phyloP scores from a whole-genome alignment of 2,113 vertebrate genomes.

The Willisornis vidua region DNA sequence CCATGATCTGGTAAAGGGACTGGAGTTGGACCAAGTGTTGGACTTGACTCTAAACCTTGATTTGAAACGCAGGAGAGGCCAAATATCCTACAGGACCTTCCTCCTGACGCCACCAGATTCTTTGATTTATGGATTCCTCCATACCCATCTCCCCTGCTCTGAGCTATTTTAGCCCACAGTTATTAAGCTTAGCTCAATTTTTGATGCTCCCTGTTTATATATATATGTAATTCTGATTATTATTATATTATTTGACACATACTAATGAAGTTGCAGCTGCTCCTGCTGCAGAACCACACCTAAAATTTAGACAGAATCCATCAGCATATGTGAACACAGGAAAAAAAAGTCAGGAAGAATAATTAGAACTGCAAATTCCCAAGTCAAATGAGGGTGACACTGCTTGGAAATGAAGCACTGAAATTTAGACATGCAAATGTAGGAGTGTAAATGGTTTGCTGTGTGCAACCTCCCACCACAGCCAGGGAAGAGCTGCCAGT shows the following conservation, averaged over 20 bases:
- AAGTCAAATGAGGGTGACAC: background rate
- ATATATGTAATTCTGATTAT: background rate
- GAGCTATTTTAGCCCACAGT: background rate
- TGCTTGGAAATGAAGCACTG: background rate
- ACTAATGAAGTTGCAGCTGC: background rate
- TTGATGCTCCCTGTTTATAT: accelerated
- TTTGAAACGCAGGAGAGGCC: background rate
- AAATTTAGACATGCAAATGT: background rate
- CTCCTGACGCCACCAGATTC: background rate
- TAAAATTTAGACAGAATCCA: background rate
- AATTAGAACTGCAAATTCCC: background rate
- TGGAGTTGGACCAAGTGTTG: no score
- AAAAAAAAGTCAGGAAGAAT: background rate
- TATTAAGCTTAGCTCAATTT: background rate
- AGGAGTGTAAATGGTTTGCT: background rate
- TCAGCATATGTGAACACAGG: background rate
- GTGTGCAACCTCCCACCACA: background rate
- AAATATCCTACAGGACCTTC: background rate
- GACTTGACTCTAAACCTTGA: background rate
- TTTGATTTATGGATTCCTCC: background rate
- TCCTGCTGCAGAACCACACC: background rate
- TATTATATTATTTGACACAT: background rate
- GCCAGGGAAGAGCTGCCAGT: background rate
- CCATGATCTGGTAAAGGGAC: no score
- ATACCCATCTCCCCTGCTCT: no score